Conservation (phyloP, 2,797 vertebrate genomes). For the Lagocephalus sceleratus region DNA sequence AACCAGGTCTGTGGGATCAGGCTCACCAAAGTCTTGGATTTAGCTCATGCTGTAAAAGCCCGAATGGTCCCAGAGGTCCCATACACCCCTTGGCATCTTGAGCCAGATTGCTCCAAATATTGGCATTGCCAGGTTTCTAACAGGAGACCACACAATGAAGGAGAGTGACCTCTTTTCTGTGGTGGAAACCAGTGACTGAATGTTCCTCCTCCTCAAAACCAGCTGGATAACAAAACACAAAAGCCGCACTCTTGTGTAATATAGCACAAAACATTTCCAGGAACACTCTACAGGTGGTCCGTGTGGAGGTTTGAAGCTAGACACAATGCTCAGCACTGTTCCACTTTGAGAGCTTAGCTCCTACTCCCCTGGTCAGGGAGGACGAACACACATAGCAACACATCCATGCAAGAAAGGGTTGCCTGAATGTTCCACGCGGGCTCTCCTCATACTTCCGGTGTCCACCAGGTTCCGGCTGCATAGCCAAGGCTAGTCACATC, state of each 20-base stretch:
- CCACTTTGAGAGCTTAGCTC: conserved; percentile 34
- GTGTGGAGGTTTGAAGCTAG: conserved; percentile 42
- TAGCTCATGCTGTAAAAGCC: conserved; percentile 76
- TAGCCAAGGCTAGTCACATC: too few species aligned
- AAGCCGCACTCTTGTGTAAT: conserved; percentile 39
- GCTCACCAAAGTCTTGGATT: conserved; percentile 70
- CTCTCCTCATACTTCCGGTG: too few species aligned
- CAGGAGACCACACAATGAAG: conserved; percentile 44
- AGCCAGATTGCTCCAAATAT: conserved; percentile 69
- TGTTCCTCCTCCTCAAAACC: conserved; percentile 13
- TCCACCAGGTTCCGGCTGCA: too few species aligned
- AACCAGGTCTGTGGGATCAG: conserved; percentile 56
- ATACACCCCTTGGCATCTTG: conserved; percentile 70
- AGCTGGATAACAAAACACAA: conserved; percentile 23
- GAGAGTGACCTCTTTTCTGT: conserved; percentile 57
- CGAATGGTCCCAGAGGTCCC: conserved; percentile 69
- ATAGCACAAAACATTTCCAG: conserved; percentile 43
- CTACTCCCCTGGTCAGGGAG: conserved; percentile 39
- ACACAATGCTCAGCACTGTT: conserved; percentile 45
- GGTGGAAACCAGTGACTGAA: conserved; percentile 4
- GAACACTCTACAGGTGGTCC: conserved; percentile 56
- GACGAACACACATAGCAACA: conserved; percentile 33
- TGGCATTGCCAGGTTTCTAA: conserved; percentile 69
- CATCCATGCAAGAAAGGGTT: too few species aligned
- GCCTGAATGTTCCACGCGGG: too few species aligned